Conservation (phyloP, 2,797 vertebrate genomes). For the Xenentodon cancila region DNA sequence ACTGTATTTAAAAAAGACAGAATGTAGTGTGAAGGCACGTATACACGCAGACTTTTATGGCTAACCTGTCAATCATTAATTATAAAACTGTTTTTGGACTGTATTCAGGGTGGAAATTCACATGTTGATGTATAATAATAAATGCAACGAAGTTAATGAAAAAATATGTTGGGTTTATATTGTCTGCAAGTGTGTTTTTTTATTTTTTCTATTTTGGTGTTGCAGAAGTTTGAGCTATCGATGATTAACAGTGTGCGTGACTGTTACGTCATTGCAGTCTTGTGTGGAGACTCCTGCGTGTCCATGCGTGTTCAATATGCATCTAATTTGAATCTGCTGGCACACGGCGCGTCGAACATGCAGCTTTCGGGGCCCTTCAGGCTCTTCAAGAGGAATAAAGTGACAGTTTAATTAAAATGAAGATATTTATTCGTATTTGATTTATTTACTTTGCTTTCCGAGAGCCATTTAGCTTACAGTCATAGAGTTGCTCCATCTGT, state of each 20-base stretch:
- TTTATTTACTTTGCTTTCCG: slow-evolving; percentile 41
- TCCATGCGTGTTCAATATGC: slow-evolving; percentile 2
- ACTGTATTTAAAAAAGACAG: no score
- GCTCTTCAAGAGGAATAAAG: slow-evolving; percentile 29
- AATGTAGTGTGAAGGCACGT: no score
- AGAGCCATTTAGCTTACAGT: slow-evolving; percentile 44
- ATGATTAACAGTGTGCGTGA: neutral
- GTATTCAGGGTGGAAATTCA: no score
- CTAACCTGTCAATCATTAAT: no score
- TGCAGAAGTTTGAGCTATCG: neutral
- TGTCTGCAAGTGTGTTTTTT: no score
- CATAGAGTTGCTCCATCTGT: slow-evolving; percentile 55
- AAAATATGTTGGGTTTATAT: no score
- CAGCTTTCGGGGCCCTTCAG: slow-evolving; percentile 11
- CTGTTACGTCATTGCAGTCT: neutral
- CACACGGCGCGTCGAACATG: slow-evolving; percentile 7
- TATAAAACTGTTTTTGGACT: no score
- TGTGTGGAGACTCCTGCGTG: neutral
- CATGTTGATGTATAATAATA: no score
- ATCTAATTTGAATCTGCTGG: neutral
- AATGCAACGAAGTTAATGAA: no score
- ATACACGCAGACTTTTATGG: no score
- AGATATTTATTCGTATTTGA: slow-evolving; percentile 1
- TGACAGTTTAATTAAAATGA: slow-evolving; percentile 26
- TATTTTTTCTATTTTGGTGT: no score